Conservation (phyloP, 2,797 vertebrate genomes). For the Girardinus metallicus region DNA sequence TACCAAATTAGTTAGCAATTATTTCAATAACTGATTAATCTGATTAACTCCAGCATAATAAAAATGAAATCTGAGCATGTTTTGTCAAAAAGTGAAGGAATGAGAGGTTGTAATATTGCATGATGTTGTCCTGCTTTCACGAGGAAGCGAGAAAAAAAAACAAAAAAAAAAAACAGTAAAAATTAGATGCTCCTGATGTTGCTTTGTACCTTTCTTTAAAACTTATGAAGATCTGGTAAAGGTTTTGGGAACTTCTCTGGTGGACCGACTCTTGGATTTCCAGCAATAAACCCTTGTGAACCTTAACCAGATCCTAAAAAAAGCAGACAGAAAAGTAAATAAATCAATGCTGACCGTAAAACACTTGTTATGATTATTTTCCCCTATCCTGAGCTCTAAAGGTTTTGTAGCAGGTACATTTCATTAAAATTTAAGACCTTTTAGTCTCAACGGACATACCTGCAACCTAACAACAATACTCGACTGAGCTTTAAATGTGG, state of each 20-base stretch:
- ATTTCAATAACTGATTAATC: too few relatives aligned
- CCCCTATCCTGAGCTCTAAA: not conserved
- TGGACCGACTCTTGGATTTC: slow-evolving; percentile 91
- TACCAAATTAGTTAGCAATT: too few relatives aligned
- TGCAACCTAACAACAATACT: not conserved
- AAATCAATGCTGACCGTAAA: not conserved
- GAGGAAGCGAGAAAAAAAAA: not conserved
- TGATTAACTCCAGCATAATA: too few relatives aligned
- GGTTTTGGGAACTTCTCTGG: slow-evolving; percentile 90
- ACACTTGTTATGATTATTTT: not conserved
- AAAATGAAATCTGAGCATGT: not conserved
- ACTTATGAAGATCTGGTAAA: slow-evolving; percentile 93
- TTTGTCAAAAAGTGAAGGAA: not conserved
- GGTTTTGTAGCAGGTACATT: not conserved
- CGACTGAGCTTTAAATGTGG: not conserved
- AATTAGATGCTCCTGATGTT: not conserved
- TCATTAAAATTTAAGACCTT: not conserved
- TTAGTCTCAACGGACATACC: not conserved
- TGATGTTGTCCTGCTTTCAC: not conserved
- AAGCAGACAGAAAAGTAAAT: slow-evolving; percentile 21
- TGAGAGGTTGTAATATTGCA: not conserved
- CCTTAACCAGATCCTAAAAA: slow-evolving; percentile 91
- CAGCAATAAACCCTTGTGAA: slow-evolving; percentile 89
- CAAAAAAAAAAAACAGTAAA: not conserved
- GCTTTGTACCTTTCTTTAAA: slow-evolving; percentile 92